Evolutionary conservation across 1,140 invertebrate genomes (phyloP), one percentile per base, ranked within the genome.

Genomic region (Papilio dardanus): DNA sequence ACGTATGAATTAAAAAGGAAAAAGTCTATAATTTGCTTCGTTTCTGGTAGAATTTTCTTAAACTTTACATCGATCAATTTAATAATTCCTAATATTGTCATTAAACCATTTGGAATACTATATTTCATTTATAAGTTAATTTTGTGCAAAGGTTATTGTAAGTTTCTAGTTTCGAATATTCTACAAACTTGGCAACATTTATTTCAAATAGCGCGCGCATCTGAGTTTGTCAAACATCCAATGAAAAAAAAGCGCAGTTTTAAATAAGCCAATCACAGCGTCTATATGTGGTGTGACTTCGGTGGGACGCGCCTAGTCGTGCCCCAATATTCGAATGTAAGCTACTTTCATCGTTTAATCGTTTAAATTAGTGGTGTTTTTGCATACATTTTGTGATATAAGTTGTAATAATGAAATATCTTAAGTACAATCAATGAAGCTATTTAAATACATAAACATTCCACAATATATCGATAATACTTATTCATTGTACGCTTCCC

Each of bases 231-330:
- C 10, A 67, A 33, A 58, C 68, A 69, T 40, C 90, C 90, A 91
- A 92, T 92, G 76, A 83, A 78, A 82, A 78, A 68, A 77, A 68
- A 71, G 37, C 46, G 65, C 24, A 67, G 62, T 50, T 79, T 77
- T 58, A 46, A 73, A 78, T 73, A 76, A 78, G 78, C 91, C 91
- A 92, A 93, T 93, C 81, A 75, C 19, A 71, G 75, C 31, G 76
- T 73, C 78, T 62, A 81, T 76, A 88, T 90, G 86, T 93, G 91
- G 91, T 92, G 89, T 93, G 91, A 93, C 87, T 88, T 81, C 77
- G 75, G 81, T 86, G 83, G 88, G 88, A 86, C 86, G 90, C 86
- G 80, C 87, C 86, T 79, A 71, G 76, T 40, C 62, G 66, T 79
- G 73, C 67, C 79, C 74, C 37, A 74, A 77, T 77, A 76, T 71